phyloP scores from a whole-genome alignment of 2,888 invertebrate genomes.

The Saturnia japonica region DNA sequence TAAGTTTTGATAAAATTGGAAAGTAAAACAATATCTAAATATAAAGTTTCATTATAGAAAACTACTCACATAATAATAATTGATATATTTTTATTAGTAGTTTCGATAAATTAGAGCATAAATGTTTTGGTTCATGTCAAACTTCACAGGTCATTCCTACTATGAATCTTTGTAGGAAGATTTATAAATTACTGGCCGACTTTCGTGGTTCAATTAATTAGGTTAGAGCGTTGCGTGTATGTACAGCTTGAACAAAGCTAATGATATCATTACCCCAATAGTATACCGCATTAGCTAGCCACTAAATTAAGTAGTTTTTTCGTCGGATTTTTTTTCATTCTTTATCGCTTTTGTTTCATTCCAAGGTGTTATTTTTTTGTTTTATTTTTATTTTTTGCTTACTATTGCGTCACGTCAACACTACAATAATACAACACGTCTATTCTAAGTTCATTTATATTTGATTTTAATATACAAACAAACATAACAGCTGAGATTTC shows the following conservation, averaged over 20 bases:
- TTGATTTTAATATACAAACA: not conserved
- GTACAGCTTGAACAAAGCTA: constrained; percentile 22
- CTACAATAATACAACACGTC: not conserved
- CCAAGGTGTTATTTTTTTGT: not conserved
- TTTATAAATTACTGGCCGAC: constrained; percentile 10
- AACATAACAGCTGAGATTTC: not conserved
- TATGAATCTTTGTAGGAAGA: constrained; percentile 5
- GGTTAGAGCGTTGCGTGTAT: constrained; percentile 25
- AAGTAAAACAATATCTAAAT: too few relatives aligned
- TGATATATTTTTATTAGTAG: too few relatives aligned
- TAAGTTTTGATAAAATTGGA: too few relatives aligned
- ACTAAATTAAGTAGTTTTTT: constrained; percentile 22
- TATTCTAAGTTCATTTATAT: not conserved
- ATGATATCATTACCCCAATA: constrained; percentile 24
- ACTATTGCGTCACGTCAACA: not conserved
- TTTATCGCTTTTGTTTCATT: constrained; percentile 13
- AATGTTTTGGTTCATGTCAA: constrained; percentile 3
- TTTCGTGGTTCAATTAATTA: constrained; percentile 24
- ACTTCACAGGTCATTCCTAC: constrained; percentile 3
- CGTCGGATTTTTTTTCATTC: constrained; percentile 15
- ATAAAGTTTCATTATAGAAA: too few relatives aligned
- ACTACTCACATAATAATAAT: too few relatives aligned
- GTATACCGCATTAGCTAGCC: constrained; percentile 24
- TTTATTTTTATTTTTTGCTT: constrained; percentile 3
- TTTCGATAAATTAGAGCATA: not conserved